Percentiles rank a stretch among this genome's conserved stretches.
These are phyloP conservation scores for Hyperoplus immaculatus DNA, from an alignment of 2,797 vertebrate species.

Conservation along the genomic window DNA sequence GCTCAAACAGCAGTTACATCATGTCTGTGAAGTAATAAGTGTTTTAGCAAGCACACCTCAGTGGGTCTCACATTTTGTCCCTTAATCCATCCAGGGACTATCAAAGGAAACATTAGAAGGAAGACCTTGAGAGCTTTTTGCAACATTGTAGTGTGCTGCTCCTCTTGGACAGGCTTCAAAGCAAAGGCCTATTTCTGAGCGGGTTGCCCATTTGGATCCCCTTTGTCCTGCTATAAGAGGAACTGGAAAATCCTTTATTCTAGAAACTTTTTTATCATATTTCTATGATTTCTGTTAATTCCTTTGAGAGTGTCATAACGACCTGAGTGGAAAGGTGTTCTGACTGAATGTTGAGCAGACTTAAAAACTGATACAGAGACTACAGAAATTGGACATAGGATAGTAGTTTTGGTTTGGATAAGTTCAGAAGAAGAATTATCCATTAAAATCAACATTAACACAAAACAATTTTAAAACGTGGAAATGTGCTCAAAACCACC, in stretches of 20 bases:
- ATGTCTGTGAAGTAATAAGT: constrained; percentile 61
- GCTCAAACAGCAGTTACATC: constrained; percentile 69
- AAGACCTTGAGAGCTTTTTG: constrained; percentile 72
- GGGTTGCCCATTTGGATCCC: constrained; percentile 32
- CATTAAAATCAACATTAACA: constrained; percentile 20
- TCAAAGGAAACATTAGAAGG: constrained; percentile 78
- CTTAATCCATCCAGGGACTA: constrained; percentile 70
- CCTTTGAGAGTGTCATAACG: constrained; percentile 1
- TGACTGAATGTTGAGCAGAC: not conserved
- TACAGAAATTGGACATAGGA: not conserved
- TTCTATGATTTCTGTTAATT: not conserved
- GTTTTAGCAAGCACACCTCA: constrained; percentile 64
- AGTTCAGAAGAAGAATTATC: not conserved
- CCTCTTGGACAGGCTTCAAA: constrained; percentile 59
- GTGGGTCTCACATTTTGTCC: constrained; percentile 72
- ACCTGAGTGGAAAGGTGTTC: not conserved
- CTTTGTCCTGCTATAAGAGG: constrained; percentile 1
- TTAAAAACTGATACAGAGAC: not conserved
- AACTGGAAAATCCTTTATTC: not conserved
- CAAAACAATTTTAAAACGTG: not conserved
- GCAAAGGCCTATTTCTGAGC: constrained; percentile 27
- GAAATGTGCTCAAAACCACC: constrained; percentile 34
- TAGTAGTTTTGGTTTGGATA: constrained; percentile 4
- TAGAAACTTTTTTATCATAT: not conserved
- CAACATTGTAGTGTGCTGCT: constrained; percentile 59